Percentiles rank a stretch among this genome's conserved stretches.
Evolutionary conservation across 2,797 vertebrate species (phyloP).

Genomic region (Lepidocolaptes lacrymiger): DNA sequence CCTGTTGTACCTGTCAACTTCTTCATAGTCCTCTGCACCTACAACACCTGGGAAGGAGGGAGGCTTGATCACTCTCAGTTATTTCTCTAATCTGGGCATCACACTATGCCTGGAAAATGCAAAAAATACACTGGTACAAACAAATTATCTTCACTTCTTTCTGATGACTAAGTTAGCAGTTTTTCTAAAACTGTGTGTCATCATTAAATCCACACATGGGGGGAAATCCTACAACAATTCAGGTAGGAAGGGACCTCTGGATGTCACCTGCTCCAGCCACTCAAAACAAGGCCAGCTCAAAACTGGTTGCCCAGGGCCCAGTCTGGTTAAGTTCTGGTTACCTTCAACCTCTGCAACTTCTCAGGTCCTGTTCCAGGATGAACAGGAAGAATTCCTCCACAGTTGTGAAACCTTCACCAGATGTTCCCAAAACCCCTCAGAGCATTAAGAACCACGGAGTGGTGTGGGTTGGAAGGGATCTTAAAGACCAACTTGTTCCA

Average conservation of each 20-base stretch:
- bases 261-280: neutral
- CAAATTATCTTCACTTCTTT: neutral
- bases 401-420: neutral
- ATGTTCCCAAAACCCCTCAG: rapidly evolving
- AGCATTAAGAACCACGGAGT: rapidly evolving
- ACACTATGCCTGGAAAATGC: neutral
- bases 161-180: neutral
- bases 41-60: slow-evolving; percentile 77
- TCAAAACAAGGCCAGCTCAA: neutral
- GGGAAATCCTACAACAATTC: neutral
- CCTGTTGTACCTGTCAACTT: slow-evolving; percentile 85
- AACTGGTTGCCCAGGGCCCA: neutral
- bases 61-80: neutral
- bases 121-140: neutral
- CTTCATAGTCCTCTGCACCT: slow-evolving; percentile 90
- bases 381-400: neutral
- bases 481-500: neutral
- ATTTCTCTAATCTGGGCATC: neutral
- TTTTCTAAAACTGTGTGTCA: neutral
- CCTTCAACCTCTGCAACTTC: neutral
- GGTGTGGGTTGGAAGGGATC: no score
- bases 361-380: neutral
- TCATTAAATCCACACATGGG: neutral
- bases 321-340: neutral
- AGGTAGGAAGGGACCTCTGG: neutral